These are phyloP conservation scores for Heliconius ethilla DNA, from an alignment of 2,888 invertebrate genomes.

Conservation along the genomic window DNA sequence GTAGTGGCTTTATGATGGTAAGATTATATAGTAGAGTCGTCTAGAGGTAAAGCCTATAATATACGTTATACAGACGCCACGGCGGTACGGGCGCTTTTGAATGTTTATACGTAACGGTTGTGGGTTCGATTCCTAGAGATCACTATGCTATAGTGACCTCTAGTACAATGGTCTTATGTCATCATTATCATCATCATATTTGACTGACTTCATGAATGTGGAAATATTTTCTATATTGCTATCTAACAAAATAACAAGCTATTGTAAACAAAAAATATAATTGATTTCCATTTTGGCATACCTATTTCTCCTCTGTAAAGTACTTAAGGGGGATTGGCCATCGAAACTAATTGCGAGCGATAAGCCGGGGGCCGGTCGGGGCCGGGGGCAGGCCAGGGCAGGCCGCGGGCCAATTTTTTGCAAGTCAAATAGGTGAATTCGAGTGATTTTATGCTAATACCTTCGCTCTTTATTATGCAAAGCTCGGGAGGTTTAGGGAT, in stretches of 20 bases:
- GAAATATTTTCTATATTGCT: too few relatives aligned
- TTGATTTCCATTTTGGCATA: slow-evolving; percentile 17
- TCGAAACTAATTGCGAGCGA: slow-evolving; percentile 52
- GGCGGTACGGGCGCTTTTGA: too few relatives aligned
- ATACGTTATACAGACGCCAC: too few relatives aligned
- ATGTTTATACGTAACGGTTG: too few relatives aligned
- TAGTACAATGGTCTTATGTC: too few relatives aligned
- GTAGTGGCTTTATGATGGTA: slow-evolving; percentile 52
- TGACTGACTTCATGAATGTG: too few relatives aligned
- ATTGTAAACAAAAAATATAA: not conserved
- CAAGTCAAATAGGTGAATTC: slow-evolving; percentile 73
- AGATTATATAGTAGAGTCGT: slow-evolving; percentile 53
- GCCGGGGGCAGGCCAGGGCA: slow-evolving; percentile 4
- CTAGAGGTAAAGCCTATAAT: slow-evolving; percentile 6
- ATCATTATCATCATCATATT: too few relatives aligned
- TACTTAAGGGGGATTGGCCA: slow-evolving; percentile 53
- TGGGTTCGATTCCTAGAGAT: too few relatives aligned
- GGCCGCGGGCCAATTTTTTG: slow-evolving; percentile 59
- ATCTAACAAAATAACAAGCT: not conserved
- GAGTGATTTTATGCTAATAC: slow-evolving; percentile 76
- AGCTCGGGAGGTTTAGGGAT: slow-evolving; percentile 55
- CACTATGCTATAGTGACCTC: too few relatives aligned
- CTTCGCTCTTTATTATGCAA: slow-evolving; percentile 71
- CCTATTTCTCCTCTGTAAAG: slow-evolving; percentile 31
- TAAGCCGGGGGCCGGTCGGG: slow-evolving; percentile 39